Base-by-base conservation (phyloP, 2,888 invertebrate species). In the Catocala fraxini region DNA sequence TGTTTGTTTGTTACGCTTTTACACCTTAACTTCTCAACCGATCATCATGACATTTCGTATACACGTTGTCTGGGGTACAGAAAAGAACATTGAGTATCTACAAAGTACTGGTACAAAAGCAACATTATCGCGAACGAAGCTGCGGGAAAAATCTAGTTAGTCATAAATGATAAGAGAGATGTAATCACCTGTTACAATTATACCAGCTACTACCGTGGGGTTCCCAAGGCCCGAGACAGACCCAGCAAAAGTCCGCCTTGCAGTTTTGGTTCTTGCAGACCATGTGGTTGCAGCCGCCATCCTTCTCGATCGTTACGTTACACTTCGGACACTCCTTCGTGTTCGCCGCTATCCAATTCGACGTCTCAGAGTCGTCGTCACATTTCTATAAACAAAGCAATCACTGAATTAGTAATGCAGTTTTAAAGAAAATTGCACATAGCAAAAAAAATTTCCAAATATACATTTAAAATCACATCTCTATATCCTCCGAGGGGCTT, bases 241-340 rank as follows among this genome's bases (percentile, higher is more conserved):
- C 99, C 99, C 99, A 99, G 94, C 99, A 99, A 93, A 99, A 99
- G 91, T 99, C 99, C 51, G 98, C 97, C 92, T 98, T 98, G 91
- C 99, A 99, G 90, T 97, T 98, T 94, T 98, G 98, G 95, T 99
- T 99, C 95, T 99, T 99, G 95, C 99, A 99, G 56, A 98, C 97
- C 99, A 99, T 99, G 93, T 99, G 99, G 94, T 99, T 99, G 91
- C 99, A 99, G 54, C 99, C 99, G 67, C 99, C 99, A 91, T 99
- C 99, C 89, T 98, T 98, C 87, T 98, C 98, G 80, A 98, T 98
- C n/a, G 98, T 98, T 53, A 98, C 99, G 91, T 98, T 98, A 93
- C 99, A 99, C 89, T 98, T 98, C 48, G 99, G 99, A 91, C 99
- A 99, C 93, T 99, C 99, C 95, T 99, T 99, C 59, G 99, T 99